These are phyloP conservation scores for Bombylius major DNA, from an alignment of 2,888 invertebrate genomes.

Conservation along the genomic window DNA sequence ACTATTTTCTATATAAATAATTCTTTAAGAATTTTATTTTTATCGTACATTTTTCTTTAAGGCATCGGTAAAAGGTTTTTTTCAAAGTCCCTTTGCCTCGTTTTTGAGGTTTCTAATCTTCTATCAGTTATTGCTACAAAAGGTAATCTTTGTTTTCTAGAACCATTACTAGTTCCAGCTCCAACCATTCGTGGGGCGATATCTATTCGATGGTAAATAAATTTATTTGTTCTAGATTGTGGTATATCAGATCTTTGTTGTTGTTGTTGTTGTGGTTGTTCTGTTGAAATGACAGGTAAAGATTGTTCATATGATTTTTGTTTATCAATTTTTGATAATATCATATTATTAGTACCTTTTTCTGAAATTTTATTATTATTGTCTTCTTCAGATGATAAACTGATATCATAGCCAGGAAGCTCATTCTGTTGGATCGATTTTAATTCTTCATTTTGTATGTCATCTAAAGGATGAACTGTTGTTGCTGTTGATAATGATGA, in stretches of 20 bases:
- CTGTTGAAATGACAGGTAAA: not conserved
- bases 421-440: slow-evolving; percentile 21
- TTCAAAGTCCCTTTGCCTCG: slow-evolving; percentile 30
- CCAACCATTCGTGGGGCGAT: slow-evolving; percentile 27
- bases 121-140: slow-evolving; percentile 36
- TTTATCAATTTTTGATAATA: not conserved
- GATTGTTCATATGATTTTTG: not conserved
- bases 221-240: slow-evolving; percentile 24
- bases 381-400: slow-evolving; percentile 17
- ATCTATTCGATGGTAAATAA: slow-evolving; percentile 33
- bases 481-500: not conserved
- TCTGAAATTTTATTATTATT: not conserved
- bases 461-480: not conserved
- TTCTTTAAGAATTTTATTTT: no score
- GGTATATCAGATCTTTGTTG: slow-evolving; percentile 5
- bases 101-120: slow-evolving; percentile 30
- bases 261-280: not conserved
- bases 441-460: slow-evolving; percentile 11
- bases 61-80: slow-evolving; percentile 35
- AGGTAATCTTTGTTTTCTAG: slow-evolving; percentile 31
- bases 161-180: slow-evolving; percentile 19
- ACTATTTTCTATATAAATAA: no score
- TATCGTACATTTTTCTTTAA: slow-evolving; percentile 18
- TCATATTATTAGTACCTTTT: not conserved
- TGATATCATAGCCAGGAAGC: slow-evolving; percentile 25